Percentiles rank a stretch among this genome's conserved stretches.
Evolutionary conservation across 2,797 vertebrate genomes (phyloP).

Genomic region (Crossoptilon crossoptilon): DNA sequence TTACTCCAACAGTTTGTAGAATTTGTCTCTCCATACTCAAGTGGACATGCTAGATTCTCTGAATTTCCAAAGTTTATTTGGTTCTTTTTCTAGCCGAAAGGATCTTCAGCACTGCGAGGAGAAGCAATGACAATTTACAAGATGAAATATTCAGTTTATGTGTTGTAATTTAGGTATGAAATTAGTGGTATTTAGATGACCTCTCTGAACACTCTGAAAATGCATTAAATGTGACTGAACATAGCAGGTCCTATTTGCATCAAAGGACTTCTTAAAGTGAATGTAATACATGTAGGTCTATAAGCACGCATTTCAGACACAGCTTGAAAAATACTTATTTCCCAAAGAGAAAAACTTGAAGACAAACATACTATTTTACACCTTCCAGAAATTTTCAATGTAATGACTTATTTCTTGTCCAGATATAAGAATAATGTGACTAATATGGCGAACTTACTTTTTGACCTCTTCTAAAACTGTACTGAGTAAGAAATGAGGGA

Average conservation of each 20-base stretch:
- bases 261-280: background rate
- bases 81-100: background rate
- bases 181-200: background rate
- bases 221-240: background rate
- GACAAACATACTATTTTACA: background rate
- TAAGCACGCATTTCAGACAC: background rate
- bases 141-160: accelerated
- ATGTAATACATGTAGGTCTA: background rate
- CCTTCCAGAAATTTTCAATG: background rate
- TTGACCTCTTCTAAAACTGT: background rate
- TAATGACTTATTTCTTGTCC: background rate
- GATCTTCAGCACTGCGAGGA: background rate
- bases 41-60: background rate
- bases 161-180: background rate
- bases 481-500: background rate
- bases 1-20: background rate
- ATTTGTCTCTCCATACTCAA: background rate
- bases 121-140: background rate
- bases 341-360: background rate
- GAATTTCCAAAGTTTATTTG: background rate
- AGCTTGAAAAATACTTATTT: background rate
- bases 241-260: background rate
- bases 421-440: background rate
- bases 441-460: background rate
- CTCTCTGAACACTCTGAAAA: background rate